These are phyloP conservation scores for Muntiacus reevesi DNA, from an alignment of 2,113 vertebrate genomes.

Conservation along the genomic window DNA sequence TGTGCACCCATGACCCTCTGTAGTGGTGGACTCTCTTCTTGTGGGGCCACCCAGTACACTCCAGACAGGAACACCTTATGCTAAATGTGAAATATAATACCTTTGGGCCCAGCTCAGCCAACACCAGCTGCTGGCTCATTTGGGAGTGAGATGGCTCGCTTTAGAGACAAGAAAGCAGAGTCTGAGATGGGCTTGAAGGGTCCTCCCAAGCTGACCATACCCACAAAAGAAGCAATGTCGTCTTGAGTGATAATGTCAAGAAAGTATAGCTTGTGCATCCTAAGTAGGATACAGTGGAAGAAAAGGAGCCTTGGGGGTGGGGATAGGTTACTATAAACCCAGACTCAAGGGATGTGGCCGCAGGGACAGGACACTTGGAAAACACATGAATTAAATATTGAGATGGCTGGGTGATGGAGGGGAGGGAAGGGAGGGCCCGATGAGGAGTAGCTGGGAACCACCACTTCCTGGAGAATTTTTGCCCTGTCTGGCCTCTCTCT, in stretches of 20 bases:
- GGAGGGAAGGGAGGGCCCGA: not conserved
- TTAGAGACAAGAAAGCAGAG: not conserved
- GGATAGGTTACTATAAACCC: not conserved
- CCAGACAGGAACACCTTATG: not conserved
- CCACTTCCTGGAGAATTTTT: not conserved
- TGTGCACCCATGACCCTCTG: not conserved
- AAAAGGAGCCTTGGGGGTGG: not conserved
- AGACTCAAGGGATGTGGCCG: too few relatives aligned
- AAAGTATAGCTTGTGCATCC: not conserved
- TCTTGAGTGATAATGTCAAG: not conserved
- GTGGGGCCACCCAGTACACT: not conserved
- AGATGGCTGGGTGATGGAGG: fast-evolving
- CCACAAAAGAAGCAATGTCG: not conserved
- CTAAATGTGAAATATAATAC: not conserved
- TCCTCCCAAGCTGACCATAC: not conserved
- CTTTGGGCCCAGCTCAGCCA: not conserved
- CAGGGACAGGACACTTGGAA: not conserved
- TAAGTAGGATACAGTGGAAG: not conserved
- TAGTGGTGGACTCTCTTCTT: not conserved
- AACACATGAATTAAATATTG: not conserved
- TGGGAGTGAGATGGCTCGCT: not conserved
- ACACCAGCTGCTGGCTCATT: not conserved
- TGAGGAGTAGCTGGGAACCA: not conserved
- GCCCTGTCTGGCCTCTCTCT: fast-evolving
- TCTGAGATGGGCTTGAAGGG: not conserved